phyloP scores from a whole-genome alignment of 2,797 vertebrate genomes.

The Pogoniulus pusillus region DNA sequence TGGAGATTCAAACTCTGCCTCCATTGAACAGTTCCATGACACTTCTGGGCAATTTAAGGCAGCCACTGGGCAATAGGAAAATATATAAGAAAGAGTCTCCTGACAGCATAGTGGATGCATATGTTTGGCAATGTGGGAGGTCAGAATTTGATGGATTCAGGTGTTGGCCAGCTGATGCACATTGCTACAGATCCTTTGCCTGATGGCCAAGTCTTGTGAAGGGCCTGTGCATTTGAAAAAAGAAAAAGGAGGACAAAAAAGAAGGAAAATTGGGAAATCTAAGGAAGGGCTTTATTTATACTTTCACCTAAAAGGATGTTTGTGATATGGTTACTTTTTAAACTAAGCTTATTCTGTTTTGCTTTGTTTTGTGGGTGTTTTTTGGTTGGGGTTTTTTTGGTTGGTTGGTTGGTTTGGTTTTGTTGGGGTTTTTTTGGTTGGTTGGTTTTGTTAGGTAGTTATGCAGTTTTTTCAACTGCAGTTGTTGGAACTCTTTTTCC shows the following conservation, averaged over 20 bases:
- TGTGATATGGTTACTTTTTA: neutral
- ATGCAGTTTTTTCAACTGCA: conserved; percentile 21
- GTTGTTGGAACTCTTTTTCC: neutral
- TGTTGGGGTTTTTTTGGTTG: too few species aligned
- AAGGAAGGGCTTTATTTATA: neutral
- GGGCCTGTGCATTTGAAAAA: neutral
- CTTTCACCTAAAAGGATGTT: neutral
- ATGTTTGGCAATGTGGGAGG: fast-evolving
- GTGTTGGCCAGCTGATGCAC: neutral
- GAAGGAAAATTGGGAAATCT: neutral
- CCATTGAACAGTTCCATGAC: neutral
- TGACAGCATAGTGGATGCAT: neutral
- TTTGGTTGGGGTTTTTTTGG: too few species aligned
- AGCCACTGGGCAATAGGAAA: neutral
- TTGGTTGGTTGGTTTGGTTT: too few species aligned
- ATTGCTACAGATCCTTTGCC: neutral
- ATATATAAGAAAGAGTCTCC: fast-evolving
- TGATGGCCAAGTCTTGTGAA: neutral
- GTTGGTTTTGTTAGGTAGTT: neutral
- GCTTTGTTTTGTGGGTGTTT: too few species aligned
- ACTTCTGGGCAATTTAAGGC: neutral
- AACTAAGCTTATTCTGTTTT: neutral
- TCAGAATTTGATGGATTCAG: neutral
- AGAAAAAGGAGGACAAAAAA: neutral
- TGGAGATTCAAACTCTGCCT: neutral